A percentile compares a stretch with the other conserved stretches of the same genome.
phyloP scores from a whole-genome alignment of 2,888 invertebrate genomes.

The Drosophila multiciliata region DNA sequence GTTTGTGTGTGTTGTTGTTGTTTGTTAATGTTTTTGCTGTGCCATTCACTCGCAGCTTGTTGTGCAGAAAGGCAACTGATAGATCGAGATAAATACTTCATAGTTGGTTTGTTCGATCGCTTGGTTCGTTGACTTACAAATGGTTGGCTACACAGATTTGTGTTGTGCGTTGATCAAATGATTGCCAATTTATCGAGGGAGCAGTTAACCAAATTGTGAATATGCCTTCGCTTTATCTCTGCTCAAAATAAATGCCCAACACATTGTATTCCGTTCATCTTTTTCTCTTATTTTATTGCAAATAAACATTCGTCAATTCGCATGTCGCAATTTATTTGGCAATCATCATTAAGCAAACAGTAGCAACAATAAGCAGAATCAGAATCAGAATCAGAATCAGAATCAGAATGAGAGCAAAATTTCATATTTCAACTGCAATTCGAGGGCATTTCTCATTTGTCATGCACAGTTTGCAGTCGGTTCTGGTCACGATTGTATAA shows the following conservation, averaged over 20 bases:
- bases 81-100: constrained; percentile 53
- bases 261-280: background rate
- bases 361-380: background rate
- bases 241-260: background rate
- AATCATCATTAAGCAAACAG: constrained; percentile 5
- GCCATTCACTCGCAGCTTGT: constrained; percentile 56
- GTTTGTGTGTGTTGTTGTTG: constrained; percentile 5
- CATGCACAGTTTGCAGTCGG: constrained; percentile 5
- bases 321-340: constrained; percentile 13
- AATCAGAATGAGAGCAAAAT: constrained; percentile 1
- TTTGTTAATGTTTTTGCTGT: constrained; percentile 29
- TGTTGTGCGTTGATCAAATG: constrained; percentile 10
- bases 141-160: constrained; percentile 23
- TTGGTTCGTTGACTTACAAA: constrained; percentile 76
- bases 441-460: constrained; percentile 28
- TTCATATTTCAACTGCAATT: constrained; percentile 35
- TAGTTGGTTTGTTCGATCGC: constrained; percentile 36
- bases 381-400: constrained; percentile 8
- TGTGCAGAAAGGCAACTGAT: constrained; percentile 44
- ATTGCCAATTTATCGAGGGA: background rate
- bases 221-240: background rate
- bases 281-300: background rate
- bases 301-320: background rate
- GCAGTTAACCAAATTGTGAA: background rate
- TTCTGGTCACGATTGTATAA: constrained; percentile 73